These are phyloP conservation scores for Anastrepha ludens DNA, from an alignment of 1,140 invertebrate species.

Conservation along the genomic window DNA sequence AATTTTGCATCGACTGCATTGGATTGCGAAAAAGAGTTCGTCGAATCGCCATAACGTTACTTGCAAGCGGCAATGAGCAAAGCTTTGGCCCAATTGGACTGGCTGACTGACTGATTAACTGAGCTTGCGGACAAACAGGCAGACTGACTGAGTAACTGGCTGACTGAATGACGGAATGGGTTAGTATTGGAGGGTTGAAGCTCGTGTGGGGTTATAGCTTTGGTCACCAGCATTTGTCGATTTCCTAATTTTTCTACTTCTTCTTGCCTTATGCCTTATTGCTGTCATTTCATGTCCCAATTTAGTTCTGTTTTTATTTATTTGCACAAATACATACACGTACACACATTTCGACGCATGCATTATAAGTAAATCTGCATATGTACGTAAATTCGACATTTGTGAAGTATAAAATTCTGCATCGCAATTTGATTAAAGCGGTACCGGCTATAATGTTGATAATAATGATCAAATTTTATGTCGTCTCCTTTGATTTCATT, in stretches of 20 bases:
- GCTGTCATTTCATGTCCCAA: constrained; percentile 39
- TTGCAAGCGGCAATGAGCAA: constrained; percentile 38
- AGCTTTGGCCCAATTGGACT: constrained; percentile 11
- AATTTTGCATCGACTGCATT: constrained; percentile 44
- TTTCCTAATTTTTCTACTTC: constrained; percentile 26
- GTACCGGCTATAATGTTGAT: constrained; percentile 40
- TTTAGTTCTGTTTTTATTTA: constrained; percentile 34
- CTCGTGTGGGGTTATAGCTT: constrained; percentile 27
- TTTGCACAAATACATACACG: neutral
- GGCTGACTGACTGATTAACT: neutral
- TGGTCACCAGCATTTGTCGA: constrained; percentile 28
- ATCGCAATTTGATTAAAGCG: constrained; percentile 47
- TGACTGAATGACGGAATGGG: neutral
- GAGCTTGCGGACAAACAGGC: constrained; percentile 6
- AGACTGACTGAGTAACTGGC: neutral
- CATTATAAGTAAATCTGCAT: neutral
- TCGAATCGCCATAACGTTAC: constrained; percentile 16
- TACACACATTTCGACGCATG: neutral
- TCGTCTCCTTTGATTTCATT: constrained; percentile 50
- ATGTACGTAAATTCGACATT: neutral
- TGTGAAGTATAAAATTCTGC: constrained; percentile 10
- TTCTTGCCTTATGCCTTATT: constrained; percentile 31
- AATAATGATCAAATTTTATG: constrained; percentile 51
- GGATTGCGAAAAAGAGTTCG: constrained; percentile 44
- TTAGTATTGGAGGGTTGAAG: neutral